Evolutionary conservation across 2,113 vertebrate species (phyloP).

Genomic region (Melospiza melodia): DNA sequence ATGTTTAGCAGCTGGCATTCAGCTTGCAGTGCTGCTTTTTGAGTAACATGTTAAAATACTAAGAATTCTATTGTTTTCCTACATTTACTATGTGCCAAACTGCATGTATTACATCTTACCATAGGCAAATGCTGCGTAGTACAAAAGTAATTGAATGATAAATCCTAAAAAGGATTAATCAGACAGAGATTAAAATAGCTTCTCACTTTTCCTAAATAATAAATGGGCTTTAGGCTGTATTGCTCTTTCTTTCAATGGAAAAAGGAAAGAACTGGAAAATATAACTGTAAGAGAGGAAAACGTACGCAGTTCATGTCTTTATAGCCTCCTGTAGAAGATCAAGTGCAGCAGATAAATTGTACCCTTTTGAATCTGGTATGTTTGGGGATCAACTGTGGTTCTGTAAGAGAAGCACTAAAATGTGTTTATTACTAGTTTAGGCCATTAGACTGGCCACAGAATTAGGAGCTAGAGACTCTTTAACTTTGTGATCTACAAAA

Average conservation of each 20-base stretch:
- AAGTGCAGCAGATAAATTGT: background rate
- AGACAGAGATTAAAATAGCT: background rate
- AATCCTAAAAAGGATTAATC: background rate
- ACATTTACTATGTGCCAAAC: background rate
- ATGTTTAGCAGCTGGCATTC: background rate
- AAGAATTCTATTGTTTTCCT: background rate
- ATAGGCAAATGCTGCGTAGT: background rate
- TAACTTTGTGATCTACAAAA: background rate
- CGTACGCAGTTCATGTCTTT: background rate
- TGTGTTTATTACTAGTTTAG: background rate
- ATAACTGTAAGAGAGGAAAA: background rate
- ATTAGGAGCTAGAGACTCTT: conserved; percentile 1
- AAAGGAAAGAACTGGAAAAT: background rate
- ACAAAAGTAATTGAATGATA: background rate
- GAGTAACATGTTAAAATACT: background rate
- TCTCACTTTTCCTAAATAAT: background rate
- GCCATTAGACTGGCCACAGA: background rate
- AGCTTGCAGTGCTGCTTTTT: background rate
- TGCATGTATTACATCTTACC: background rate
- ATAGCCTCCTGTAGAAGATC: background rate
- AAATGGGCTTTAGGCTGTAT: background rate
- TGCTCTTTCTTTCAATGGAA: background rate
- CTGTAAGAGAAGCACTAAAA: background rate
- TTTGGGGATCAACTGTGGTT: background rate
- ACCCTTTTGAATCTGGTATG: background rate